A percentile compares a stretch with the other conserved stretches of the same genome.
Conservation (phyloP, 1,140 invertebrate species). For the Charaxes varanes region DNA sequence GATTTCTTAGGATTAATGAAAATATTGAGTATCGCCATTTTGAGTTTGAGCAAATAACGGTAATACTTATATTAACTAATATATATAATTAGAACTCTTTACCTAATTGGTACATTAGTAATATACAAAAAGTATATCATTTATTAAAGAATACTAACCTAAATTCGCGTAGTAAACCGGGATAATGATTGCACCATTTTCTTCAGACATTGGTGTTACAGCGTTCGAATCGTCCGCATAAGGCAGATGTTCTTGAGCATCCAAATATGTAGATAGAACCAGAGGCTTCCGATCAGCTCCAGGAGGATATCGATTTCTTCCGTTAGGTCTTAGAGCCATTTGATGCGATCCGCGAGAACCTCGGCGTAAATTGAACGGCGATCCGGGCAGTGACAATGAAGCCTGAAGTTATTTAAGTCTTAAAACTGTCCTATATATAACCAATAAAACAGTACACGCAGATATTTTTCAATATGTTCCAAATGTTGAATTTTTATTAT, state of each 20-base stretch:
- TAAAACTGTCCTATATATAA: conserved; percentile 11
- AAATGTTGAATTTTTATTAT: no score
- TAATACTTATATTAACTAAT: no score
- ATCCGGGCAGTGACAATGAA: conserved; percentile 96
- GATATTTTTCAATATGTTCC: no score
- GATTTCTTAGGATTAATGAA: no score
- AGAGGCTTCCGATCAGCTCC: conserved; percentile 93
- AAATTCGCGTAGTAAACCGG: conserved; percentile 90
- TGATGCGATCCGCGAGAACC: conserved; percentile 93
- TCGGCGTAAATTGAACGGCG: conserved; percentile 93
- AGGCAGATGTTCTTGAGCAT: conserved; percentile 96
- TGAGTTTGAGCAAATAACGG: no score
- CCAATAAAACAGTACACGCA: neutral
- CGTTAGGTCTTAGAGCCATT: conserved; percentile 87
- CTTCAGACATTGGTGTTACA: conserved; percentile 98
- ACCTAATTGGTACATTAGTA: no score
- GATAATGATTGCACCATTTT: conserved; percentile 95
- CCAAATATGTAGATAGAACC: conserved; percentile 94
- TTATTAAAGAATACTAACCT: conserved; percentile 72
- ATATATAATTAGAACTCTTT: no score
- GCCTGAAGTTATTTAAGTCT: conserved; percentile 78
- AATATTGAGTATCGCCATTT: no score
- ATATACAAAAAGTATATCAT: no score
- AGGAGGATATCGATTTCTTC: conserved; percentile 78
- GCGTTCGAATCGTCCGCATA: conserved; percentile 98